These are phyloP conservation scores for Falcaria lacertinaria DNA, from an alignment of 2,888 invertebrate species.

Conservation along the genomic window DNA sequence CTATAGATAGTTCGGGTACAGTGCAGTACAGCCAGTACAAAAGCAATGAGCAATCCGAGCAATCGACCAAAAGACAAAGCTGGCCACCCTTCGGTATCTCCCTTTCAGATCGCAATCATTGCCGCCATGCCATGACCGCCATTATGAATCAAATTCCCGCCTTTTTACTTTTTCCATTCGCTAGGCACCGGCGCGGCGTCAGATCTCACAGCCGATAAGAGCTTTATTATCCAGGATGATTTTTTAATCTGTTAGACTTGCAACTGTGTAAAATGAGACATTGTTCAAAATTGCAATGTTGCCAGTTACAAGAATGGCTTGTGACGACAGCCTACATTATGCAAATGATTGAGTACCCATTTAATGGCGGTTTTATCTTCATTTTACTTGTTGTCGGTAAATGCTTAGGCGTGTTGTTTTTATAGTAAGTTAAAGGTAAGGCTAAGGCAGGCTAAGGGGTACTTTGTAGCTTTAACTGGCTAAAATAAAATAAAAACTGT, in stretches of 20 bases:
- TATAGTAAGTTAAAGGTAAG: no score
- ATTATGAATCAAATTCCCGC: slow-evolving; percentile 76
- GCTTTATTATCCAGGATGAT: slow-evolving; percentile 77
- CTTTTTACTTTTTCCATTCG: slow-evolving; percentile 65
- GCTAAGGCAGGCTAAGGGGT: background rate
- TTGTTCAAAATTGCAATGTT: slow-evolving; percentile 30
- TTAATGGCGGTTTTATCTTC: background rate
- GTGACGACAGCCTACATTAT: slow-evolving; percentile 15
- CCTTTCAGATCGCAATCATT: slow-evolving; percentile 71
- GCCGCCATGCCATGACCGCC: slow-evolving; percentile 68
- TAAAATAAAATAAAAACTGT: no score
- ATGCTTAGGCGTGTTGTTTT: background rate
- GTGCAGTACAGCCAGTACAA: slow-evolving; percentile 14
- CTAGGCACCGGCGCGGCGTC: slow-evolving; percentile 65
- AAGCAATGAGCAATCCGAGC: slow-evolving; percentile 46
- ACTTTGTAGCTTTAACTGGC: no score
- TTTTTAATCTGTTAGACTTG: slow-evolving; percentile 67
- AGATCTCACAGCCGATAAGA: slow-evolving; percentile 74
- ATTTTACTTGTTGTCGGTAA: background rate
- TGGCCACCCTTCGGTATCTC: slow-evolving; percentile 66
- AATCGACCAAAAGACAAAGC: slow-evolving; percentile 65
- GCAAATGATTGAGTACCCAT: background rate
- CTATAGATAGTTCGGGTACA: slow-evolving; percentile 4
- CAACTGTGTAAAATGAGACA: slow-evolving; percentile 56
- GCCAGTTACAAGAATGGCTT: slow-evolving; percentile 28